These are phyloP conservation scores for Prietella phreatophila DNA, from an alignment of 2,113 vertebrate genomes.

Conservation along the genomic window DNA sequence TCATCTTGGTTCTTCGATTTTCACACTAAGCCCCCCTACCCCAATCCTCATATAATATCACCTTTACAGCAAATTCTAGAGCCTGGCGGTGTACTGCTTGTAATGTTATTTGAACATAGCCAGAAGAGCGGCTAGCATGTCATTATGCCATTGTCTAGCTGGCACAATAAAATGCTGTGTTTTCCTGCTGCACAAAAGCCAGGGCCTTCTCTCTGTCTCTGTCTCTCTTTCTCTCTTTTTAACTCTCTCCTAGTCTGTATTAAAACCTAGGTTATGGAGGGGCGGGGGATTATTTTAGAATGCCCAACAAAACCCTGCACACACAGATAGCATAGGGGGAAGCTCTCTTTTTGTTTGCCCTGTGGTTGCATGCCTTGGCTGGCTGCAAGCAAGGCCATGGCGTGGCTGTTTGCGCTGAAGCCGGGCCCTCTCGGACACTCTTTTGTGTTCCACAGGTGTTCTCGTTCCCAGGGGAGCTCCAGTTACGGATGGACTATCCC, in stretches of 20 bases:
- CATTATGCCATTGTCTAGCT: conserved; percentile 79
- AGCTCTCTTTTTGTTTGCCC: conserved; percentile 41
- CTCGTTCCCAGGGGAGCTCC: conserved; percentile 88
- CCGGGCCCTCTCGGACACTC: conserved; percentile 48
- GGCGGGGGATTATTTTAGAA: conserved; percentile 69
- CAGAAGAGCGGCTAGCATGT: conserved; percentile 77
- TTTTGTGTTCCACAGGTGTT: conserved; percentile 83
- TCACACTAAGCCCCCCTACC: conserved; percentile 44
- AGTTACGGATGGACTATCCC: conserved; percentile 91
- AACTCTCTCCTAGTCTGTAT: conserved; percentile 43
- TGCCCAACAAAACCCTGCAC: conserved; percentile 66
- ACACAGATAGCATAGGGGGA: conserved; percentile 46
- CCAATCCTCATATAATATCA: conserved; percentile 66
- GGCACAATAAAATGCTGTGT: conserved; percentile 80
- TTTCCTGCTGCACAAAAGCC: conserved; percentile 73
- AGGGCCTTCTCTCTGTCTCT: conserved; percentile 61
- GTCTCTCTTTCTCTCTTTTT: conserved; percentile 50
- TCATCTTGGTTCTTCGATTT: conserved; percentile 3
- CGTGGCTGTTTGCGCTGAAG: conserved; percentile 54
- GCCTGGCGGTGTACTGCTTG: conserved; percentile 64
- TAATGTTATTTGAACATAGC: conserved; percentile 77
- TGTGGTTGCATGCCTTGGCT: conserved; percentile 35
- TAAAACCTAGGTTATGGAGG: conserved; percentile 53
- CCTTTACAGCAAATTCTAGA: conserved; percentile 70
- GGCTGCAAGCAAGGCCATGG: conserved; percentile 37